Percentiles rank a stretch among this genome's conserved stretches.
Conservation (phyloP, 2,113 vertebrate species). For the Cardinalis cardinalis region DNA sequence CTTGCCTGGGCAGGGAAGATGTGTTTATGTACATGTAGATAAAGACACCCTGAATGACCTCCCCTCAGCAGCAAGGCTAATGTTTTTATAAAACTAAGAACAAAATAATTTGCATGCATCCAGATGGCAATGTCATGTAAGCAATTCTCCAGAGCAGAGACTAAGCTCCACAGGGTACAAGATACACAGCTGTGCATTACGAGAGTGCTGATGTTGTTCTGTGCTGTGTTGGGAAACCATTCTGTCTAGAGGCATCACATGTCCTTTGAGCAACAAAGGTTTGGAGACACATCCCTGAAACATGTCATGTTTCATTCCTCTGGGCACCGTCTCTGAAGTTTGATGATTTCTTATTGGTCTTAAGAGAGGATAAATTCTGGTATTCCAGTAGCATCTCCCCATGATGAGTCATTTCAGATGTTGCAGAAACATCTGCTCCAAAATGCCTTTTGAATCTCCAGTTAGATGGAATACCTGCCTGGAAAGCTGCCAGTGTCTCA, state of each 20-base stretch:
- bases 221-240: not conserved
- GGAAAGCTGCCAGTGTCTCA: not conserved
- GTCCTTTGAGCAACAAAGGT: not conserved
- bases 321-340: not conserved
- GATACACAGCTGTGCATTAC: conserved; percentile 25
- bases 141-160: conserved; percentile 38
- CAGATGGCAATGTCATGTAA: conserved; percentile 54
- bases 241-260: conserved; percentile 15
- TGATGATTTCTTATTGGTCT: not conserved
- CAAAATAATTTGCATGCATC: conserved; percentile 46
- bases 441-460: not conserved
- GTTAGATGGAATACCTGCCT: not conserved
- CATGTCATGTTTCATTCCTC: not conserved
- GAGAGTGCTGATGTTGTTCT: conserved; percentile 17
- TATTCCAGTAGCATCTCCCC: not conserved
- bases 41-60: conserved; percentile 23
- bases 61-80: not conserved
- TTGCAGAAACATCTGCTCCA: not conserved
- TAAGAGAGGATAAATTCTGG: not conserved
- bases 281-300: not conserved
- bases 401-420: not conserved
- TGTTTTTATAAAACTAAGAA: conserved; percentile 31
- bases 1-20: not conserved
- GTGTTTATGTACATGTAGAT: not conserved
- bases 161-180: conserved; percentile 27